These are phyloP conservation scores for Coptodon bakossiorum DNA, from an alignment of 2,113 vertebrate species.

Conservation along the genomic window DNA sequence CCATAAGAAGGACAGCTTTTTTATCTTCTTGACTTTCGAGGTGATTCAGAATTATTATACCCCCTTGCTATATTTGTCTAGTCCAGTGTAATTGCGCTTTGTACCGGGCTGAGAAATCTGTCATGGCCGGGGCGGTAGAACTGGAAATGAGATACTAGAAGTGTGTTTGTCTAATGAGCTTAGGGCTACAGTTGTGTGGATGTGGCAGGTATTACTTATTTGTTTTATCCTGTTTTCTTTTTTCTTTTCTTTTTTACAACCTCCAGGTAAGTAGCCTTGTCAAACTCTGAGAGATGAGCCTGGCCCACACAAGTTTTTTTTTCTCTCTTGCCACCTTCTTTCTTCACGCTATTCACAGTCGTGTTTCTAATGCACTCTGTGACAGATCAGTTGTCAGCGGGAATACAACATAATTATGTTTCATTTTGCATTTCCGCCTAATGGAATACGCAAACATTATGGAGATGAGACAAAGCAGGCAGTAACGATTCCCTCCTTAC, in stretches of 20 bases:
- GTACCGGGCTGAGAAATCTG: conserved; percentile 25
- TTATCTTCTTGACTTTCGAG: conserved; percentile 39
- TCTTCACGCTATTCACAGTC: neutral
- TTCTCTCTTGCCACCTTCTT: neutral
- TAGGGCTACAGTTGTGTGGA: conserved; percentile 18
- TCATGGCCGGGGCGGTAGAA: conserved; percentile 15
- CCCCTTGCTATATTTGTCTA: conserved; percentile 35
- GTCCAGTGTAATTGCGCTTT: conserved; percentile 29
- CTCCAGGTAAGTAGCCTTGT: conserved; percentile 51
- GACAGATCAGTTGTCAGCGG: conserved; percentile 61
- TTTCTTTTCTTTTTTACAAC: conserved; percentile 20
- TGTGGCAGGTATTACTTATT: conserved; percentile 1
- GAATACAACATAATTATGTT: conserved; percentile 62
- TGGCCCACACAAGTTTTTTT: conserved; percentile 30
- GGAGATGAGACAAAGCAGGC: conserved; percentile 49
- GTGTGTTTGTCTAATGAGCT: conserved; percentile 56
- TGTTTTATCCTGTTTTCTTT: conserved; percentile 2
- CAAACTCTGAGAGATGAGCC: conserved; percentile 54
- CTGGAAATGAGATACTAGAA: conserved; percentile 11
- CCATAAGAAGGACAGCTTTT: conserved; percentile 1
- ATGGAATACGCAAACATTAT: conserved; percentile 49
- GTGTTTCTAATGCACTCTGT: conserved; percentile 31
- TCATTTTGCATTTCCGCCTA: conserved; percentile 55
- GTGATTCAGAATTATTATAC: conserved; percentile 55
- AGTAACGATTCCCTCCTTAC: conserved; percentile 34